Evolutionary conservation across 1,140 invertebrate species (phyloP).

Genomic region (Acarapis woodi): DNA sequence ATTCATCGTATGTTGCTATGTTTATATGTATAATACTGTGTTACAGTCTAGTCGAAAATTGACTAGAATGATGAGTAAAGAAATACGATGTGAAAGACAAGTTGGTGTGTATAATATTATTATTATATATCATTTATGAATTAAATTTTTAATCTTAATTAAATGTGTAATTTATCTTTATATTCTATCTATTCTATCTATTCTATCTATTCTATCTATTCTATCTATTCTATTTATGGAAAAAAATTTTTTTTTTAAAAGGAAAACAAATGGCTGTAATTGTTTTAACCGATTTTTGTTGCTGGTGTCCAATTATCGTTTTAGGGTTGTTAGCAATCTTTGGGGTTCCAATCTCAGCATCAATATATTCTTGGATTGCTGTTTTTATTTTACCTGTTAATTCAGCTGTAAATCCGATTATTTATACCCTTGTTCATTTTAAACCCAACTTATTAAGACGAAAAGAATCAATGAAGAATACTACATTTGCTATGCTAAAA

Average conservation of each 20-base stretch:
- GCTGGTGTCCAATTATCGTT: slow-evolving; percentile 22
- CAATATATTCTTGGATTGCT: slow-evolving; percentile 20
- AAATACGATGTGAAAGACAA: slow-evolving; percentile 8
- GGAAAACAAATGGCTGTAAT: slow-evolving; percentile 21
- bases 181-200: too few relatives aligned
- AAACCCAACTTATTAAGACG: neutral
- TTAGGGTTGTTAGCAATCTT: slow-evolving; percentile 19
- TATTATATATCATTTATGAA: neutral
- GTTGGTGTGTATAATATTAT: slow-evolving; percentile 4
- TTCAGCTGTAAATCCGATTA: slow-evolving; percentile 20
- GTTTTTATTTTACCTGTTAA: slow-evolving; percentile 22
- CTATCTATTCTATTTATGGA: too few relatives aligned
- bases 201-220: too few relatives aligned
- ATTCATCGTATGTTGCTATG: slow-evolving; percentile 18
- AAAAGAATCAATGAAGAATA: neutral
- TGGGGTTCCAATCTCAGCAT: slow-evolving; percentile 16
- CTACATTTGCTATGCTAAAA: slow-evolving; percentile 5
- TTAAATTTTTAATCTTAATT: neutral
- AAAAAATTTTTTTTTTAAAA: slow-evolving; percentile 9
- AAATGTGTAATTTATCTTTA: neutral
- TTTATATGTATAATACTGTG: slow-evolving; percentile 28
- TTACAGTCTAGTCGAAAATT: slow-evolving; percentile 28
- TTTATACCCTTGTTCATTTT: slow-evolving; percentile 19
- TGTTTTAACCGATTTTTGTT: slow-evolving; percentile 19
- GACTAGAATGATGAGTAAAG: slow-evolving; percentile 13